Percentiles rank a stretch among this genome's conserved stretches.
Evolutionary conservation across 2,888 invertebrate species (phyloP).

Genomic region (Microctonus brassicae): DNA sequence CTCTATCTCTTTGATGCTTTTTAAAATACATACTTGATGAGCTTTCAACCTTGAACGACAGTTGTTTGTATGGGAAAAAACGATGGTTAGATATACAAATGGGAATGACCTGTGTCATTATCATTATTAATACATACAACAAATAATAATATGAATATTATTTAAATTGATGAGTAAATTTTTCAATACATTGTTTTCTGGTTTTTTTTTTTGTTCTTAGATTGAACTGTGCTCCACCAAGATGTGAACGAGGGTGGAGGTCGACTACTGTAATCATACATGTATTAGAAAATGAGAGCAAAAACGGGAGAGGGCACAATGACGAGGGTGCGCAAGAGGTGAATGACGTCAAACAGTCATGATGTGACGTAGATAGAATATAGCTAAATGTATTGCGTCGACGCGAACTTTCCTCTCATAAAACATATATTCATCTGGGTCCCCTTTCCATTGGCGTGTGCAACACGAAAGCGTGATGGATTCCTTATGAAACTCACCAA

Average conservation of each 20-base stretch:
- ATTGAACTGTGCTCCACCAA: neutral
- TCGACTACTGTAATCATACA: neutral
- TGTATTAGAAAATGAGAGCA: neutral
- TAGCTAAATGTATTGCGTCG: slow-evolving; percentile 51
- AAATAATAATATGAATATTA: neutral
- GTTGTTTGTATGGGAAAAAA: neutral
- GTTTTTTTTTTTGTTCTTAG: too few relatives aligned
- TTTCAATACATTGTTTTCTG: neutral
- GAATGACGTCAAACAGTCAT: slow-evolving; percentile 62
- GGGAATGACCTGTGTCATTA: neutral
- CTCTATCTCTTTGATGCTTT: neutral
- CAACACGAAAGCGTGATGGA: neutral
- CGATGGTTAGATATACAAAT: neutral
- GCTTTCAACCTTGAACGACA: neutral
- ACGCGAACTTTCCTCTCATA: slow-evolving; percentile 33
- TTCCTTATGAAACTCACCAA: neutral
- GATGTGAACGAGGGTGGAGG: neutral
- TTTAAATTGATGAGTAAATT: neutral
- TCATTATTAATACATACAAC: neutral
- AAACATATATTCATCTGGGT: too few relatives aligned
- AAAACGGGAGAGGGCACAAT: neutral
- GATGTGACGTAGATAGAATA: slow-evolving; percentile 59
- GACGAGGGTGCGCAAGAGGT: slow-evolving; percentile 33
- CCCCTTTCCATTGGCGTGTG: neutral
- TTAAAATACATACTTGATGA: neutral